Evolutionary conservation across 2,797 vertebrate species (phyloP).

Genomic region (Spea hammondii): DNA sequence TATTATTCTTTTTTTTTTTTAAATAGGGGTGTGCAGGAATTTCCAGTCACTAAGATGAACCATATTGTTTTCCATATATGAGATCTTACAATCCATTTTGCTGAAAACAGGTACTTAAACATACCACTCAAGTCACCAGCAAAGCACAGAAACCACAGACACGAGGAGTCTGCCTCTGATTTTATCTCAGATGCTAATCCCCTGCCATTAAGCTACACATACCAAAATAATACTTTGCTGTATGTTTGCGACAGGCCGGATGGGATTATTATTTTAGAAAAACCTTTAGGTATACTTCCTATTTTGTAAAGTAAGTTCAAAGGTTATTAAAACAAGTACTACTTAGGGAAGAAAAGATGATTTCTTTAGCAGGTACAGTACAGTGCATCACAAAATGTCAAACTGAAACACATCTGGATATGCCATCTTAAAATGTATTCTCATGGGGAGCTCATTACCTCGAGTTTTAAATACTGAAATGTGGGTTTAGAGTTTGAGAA

Average conservation of each 20-base stretch:
- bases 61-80: constrained; percentile 9
- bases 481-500: too few relatives aligned
- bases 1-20: too few relatives aligned
- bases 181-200: constrained; percentile 48
- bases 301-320: constrained; percentile 16
- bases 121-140: constrained; percentile 44
- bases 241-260: constrained; percentile 16
- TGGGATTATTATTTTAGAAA: constrained; percentile 23
- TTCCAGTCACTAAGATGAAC: neutral
- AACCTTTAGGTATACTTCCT: constrained; percentile 22
- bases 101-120: constrained; percentile 58
- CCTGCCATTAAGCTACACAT: constrained; percentile 39
- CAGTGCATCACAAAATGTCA: neutral
- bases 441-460: neutral
- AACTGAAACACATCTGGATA: neutral
- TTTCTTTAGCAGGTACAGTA: constrained; percentile 17
- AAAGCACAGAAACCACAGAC: constrained; percentile 36
- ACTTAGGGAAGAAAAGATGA: constrained; percentile 33
- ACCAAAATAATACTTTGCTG: constrained; percentile 12
- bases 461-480: too few relatives aligned
- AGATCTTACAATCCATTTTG: constrained; percentile 29
- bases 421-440: neutral
- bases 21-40: too few relatives aligned
- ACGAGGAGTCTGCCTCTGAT: constrained; percentile 26
- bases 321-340: constrained; percentile 38